Evolutionary conservation across 2,888 invertebrate genomes (phyloP).

Genomic region (Nephrotoma flavescens): DNA sequence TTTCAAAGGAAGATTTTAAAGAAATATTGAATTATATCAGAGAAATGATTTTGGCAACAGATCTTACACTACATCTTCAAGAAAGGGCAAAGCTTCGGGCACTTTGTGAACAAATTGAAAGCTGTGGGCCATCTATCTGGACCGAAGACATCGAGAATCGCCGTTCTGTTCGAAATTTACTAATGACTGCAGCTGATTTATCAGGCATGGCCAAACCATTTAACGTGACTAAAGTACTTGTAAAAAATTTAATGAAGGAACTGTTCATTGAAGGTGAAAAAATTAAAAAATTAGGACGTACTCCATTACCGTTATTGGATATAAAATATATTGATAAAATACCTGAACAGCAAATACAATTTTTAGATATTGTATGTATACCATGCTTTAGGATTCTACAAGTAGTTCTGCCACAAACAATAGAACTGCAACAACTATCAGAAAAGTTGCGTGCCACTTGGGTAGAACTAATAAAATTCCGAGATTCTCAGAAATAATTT

Average conservation of each 20-base stretch:
- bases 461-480: background rate
- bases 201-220: slow-evolving; percentile 46
- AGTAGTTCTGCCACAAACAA: slow-evolving; percentile 37
- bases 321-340: slow-evolving; percentile 39
- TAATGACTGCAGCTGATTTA: slow-evolving; percentile 46
- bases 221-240: slow-evolving; percentile 36
- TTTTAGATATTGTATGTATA: slow-evolving; percentile 41
- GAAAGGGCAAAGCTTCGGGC: background rate
- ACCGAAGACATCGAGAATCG: background rate
- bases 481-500: background rate
- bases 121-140: background rate
- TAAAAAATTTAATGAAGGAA: slow-evolving; percentile 21
- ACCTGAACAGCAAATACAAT: slow-evolving; percentile 48
- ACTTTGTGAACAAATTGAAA: background rate
- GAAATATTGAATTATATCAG: background rate
- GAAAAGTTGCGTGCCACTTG: background rate
- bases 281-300: slow-evolving; percentile 41
- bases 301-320: slow-evolving; percentile 48
- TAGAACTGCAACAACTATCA: slow-evolving; percentile 21
- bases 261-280: slow-evolving; percentile 39
- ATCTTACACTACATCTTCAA: background rate
- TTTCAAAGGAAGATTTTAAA: background rate
- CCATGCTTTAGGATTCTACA: slow-evolving; percentile 41
- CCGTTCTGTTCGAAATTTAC: slow-evolving; percentile 6
- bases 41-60: background rate